Evolutionary conservation across 2,797 vertebrate genomes (phyloP).

Genomic region (Rhyacichthys aspro): DNA sequence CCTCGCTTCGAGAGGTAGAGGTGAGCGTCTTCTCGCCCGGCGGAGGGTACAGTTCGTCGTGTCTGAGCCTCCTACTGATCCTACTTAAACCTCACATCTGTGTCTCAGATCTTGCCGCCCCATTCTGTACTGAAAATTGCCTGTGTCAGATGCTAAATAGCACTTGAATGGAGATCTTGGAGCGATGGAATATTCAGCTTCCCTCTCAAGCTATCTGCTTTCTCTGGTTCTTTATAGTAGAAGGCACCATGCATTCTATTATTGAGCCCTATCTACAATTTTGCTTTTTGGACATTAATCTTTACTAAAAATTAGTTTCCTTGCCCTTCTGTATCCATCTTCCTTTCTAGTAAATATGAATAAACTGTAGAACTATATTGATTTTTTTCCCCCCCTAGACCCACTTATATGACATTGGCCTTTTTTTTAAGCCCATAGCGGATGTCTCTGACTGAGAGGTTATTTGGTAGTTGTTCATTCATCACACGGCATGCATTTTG

Average conservation of each 20-base stretch:
- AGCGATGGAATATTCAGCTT: constrained; percentile 46
- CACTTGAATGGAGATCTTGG: constrained; percentile 58
- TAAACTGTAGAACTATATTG: constrained; percentile 30
- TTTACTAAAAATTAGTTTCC: constrained; percentile 16
- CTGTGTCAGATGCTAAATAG: constrained; percentile 66
- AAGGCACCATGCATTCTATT: constrained; percentile 21
- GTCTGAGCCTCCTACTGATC: constrained; percentile 38
- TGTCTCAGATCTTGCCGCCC: constrained; percentile 40
- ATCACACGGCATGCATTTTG: constrained; percentile 28
- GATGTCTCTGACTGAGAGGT: constrained; percentile 16
- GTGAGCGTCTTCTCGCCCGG: constrained; percentile 24
- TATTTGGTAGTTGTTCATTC: constrained; percentile 43
- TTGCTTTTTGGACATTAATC: constrained; percentile 6
- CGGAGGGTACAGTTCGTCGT: constrained; percentile 30
- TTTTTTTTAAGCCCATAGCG: constrained; percentile 11
- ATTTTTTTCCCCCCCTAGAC: constrained; percentile 5
- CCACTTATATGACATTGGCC: constrained; percentile 12
- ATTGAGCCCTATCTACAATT: constrained; percentile 32
- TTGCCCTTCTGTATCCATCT: constrained; percentile 13
- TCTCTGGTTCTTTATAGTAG: constrained; percentile 27
- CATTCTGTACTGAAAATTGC: constrained; percentile 25
- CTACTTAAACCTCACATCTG: constrained; percentile 53
- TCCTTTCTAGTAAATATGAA: constrained; percentile 25
- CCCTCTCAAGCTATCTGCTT: constrained; percentile 39
- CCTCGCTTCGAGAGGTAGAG: constrained; percentile 22